Percentiles rank a stretch among this genome's conserved stretches.
phyloP scores from a whole-genome alignment of 2,888 invertebrate species.

The Leptinotarsa peninsularis region DNA sequence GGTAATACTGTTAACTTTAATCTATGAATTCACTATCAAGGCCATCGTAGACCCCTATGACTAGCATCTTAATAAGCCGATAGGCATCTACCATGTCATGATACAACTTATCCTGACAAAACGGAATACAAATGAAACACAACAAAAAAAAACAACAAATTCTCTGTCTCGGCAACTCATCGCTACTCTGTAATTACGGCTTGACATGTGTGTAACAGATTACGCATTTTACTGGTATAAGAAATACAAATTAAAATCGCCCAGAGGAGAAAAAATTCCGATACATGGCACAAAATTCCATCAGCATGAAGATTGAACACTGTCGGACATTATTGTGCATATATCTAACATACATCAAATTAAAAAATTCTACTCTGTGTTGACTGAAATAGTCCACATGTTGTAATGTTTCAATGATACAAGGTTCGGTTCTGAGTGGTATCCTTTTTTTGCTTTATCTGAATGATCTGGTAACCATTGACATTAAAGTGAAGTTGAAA shows the following conservation, averaged over 20 bases:
- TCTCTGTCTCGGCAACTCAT: neutral
- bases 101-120: constrained; percentile 11
- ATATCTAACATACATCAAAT: too few relatives aligned
- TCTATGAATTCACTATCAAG: constrained; percentile 11
- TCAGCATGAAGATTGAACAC: neutral
- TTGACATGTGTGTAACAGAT: constrained; percentile 14
- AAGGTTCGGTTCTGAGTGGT: too few relatives aligned
- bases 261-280: neutral
- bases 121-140: constrained; percentile 6
- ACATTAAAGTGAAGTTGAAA: too few relatives aligned
- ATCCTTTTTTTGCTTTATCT: too few relatives aligned
- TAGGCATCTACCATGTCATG: constrained; percentile 9
- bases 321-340: too few relatives aligned
- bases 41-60: constrained; percentile 17
- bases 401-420: too few relatives aligned
- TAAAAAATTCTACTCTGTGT: too few relatives aligned
- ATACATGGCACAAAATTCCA: neutral
- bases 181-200: constrained; percentile 10
- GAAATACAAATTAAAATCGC: neutral
- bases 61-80: constrained; percentile 10
- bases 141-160: neutral
- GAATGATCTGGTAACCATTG: too few relatives aligned
- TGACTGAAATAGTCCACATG: too few relatives aligned
- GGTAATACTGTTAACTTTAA: neutral
- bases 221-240: constrained; percentile 1